Conservation (phyloP, 2,888 invertebrate species). For the Calephelis perditalis region DNA sequence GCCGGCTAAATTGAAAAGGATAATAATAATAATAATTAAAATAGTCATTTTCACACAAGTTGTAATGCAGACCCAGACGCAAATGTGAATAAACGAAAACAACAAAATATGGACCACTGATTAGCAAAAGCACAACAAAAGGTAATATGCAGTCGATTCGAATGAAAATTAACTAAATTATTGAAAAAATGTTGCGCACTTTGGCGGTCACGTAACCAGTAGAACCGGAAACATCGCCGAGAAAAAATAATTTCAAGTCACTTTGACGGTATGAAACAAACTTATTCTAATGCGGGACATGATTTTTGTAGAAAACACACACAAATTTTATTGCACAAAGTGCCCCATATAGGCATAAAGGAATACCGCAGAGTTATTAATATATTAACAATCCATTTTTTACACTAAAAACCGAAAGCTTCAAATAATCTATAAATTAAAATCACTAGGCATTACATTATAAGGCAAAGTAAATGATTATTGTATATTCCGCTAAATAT, state of each 20-base stretch:
- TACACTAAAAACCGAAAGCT: constrained; percentile 9
- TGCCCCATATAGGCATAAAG: constrained; percentile 5
- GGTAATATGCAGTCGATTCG: too few species aligned
- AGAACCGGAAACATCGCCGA: too few species aligned
- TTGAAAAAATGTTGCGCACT: too few species aligned
- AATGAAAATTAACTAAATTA: too few species aligned
- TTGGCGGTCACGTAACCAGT: too few species aligned
- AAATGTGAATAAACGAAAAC: too few species aligned
- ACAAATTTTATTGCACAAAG: constrained; percentile 7
- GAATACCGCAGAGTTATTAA: constrained; percentile 2
- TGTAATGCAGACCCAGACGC: too few species aligned
- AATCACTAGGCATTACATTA: constrained; percentile 11
- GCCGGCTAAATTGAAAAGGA: too few species aligned
- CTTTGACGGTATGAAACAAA: neutral
- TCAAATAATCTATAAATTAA: constrained; percentile 4
- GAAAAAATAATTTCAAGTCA: neutral
- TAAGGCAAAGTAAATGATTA: constrained; percentile 7
- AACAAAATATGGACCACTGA: too few species aligned
- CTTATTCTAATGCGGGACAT: constrained; percentile 2
- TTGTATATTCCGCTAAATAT: constrained; percentile 8
- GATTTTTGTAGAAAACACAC: neutral
- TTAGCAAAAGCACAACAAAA: too few species aligned
- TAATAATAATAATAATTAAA: too few species aligned
- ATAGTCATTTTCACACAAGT: too few species aligned
- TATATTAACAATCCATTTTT: constrained; percentile 8